Percentiles rank a stretch among this genome's conserved stretches.
These are phyloP conservation scores for Trichosurus vulpecula DNA, from an alignment of 2,797 vertebrate genomes.

Conservation along the genomic window DNA sequence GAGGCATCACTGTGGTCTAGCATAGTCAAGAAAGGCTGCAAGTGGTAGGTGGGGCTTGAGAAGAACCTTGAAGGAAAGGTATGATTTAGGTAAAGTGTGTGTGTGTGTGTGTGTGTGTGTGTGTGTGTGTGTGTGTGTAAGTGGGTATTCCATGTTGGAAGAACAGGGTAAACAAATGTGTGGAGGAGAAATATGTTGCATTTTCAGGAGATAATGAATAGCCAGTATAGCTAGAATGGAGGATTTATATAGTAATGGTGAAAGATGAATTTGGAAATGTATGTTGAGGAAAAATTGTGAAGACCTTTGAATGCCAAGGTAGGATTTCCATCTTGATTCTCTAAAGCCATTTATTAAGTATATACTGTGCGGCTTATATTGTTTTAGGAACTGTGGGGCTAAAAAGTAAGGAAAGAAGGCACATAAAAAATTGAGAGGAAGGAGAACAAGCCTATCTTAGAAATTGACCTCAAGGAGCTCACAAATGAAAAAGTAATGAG, in stretches of 20 bases:
- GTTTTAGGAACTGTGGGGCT: constrained; percentile 8
- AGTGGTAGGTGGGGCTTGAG: not conserved
- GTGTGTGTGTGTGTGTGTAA: not conserved
- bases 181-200: not conserved
- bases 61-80: not conserved
- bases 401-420: constrained; percentile 16
- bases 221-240: not conserved
- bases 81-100: not conserved
- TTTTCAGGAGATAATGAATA: not conserved
- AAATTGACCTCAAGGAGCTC: not conserved
- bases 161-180: not conserved
- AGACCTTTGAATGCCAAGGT: not conserved
- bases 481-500: constrained; percentile 12
- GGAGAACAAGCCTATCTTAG: not conserved
- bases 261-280: not conserved
- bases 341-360: not conserved
- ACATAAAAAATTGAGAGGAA: not conserved
- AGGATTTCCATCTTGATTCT: constrained; percentile 6
- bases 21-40: not conserved
- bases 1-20: not conserved
- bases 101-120: too few species aligned
- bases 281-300: not conserved
- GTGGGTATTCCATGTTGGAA: not conserved
- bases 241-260: not conserved
- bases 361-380: constrained; percentile 5